Conservation (phyloP, 2,797 vertebrate genomes). For the Zalophus californianus region DNA sequence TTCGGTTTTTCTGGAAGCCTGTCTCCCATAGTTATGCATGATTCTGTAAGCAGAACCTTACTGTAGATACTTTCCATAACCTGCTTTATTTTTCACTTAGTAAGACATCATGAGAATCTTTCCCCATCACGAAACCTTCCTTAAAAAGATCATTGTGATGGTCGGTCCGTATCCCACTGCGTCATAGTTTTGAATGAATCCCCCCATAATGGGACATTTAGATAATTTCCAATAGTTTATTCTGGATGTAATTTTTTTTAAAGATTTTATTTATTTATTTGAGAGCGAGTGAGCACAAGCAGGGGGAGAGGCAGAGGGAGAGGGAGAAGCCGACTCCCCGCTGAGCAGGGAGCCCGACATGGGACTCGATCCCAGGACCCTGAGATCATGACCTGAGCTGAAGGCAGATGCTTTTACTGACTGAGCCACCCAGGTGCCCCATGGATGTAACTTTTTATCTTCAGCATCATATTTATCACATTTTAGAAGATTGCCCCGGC, state of each 20-base stretch:
- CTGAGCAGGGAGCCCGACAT: no score
- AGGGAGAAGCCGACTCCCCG: no score
- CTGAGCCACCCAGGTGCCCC: no score
- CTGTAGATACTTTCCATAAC: no score
- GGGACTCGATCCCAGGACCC: no score
- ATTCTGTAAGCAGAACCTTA: not conserved
- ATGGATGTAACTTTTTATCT: no score
- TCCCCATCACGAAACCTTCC: not conserved
- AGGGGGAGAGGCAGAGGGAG: no score
- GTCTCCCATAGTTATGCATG: fast-evolving
- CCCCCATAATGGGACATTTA: not conserved
- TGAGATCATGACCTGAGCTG: no score
- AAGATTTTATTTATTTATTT: no score
- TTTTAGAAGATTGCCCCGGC: not conserved
- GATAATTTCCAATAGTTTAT: not conserved
- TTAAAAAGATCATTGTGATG: not conserved
- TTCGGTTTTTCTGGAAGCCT: not conserved
- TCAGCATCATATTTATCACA: not conserved
- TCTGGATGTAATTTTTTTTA: not conserved
- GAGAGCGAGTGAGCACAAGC: no score
- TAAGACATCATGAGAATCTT: not conserved
- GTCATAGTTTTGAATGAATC: not conserved
- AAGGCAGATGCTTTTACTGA: no score
- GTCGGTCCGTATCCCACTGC: fast-evolving
- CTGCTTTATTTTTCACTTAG: not conserved